Base-by-base conservation (phyloP, 1,140 invertebrate species). In the Diuraphis noxia region DNA sequence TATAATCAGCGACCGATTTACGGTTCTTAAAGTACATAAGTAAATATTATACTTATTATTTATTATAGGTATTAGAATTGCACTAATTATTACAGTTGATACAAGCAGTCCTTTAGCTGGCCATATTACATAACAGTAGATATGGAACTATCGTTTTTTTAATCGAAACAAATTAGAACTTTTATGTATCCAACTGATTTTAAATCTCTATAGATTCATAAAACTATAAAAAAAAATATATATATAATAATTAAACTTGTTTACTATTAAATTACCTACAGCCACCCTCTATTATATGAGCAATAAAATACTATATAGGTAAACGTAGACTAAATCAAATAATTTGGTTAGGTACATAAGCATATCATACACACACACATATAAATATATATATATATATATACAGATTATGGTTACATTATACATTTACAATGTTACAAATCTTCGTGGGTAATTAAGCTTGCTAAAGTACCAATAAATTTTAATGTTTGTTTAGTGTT, bases 401-500 rank as follows among this genome's bases (percentile, higher is more conserved):
- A 10, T 30, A 63, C 13, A 63, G 1, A 10, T 10, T 30, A 63
- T 10, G 25, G 30, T n/a, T 72, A 72, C n/a, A 72, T 72, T 72
- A 72, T n/a, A 72, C n/a, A 72, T 72, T 72, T n/a, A n/a, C 30
- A n/a, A 72, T 72, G 56, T 72, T 72, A 72, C 56, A 72, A n/a
- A 72, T 72, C 30, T 72, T 72, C 13, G 30, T 72, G 30, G 30
- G 30, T 72, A 72, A 72, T 72, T 72, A 72, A 72, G 34, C 34
- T 72, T 72, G 13, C 30, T n/a, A 17, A 63, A 72, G 56, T n/a
- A n/a, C 56, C 56, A 72, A 72, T 72, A 72, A 72, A 72, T n/a
- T n/a, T 72, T 72, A 72, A n/a, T 72, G 56, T 72, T 72, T n/a
- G 56, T 72, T 72, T 72, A 72, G 13, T n/a, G 13, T 72, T 72